phyloP scores from a whole-genome alignment of 2,797 vertebrate species.

The Rhabdophis nuchalis region DNA sequence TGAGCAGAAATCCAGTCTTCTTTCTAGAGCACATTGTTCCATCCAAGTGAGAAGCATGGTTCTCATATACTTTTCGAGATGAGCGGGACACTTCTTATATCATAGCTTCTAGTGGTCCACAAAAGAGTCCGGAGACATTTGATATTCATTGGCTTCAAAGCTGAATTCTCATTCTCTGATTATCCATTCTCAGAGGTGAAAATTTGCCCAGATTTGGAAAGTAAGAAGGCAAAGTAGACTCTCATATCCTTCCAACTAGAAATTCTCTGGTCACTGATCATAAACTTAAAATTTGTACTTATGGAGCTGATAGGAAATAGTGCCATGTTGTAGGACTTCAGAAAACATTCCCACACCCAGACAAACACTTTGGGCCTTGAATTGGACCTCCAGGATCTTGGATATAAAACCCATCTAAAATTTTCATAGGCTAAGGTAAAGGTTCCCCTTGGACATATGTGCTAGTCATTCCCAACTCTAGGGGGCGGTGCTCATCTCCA shows the following conservation, averaged over 20 bases:
- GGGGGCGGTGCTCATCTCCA: too few relatives aligned
- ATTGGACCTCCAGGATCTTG: not conserved
- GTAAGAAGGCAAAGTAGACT: not conserved
- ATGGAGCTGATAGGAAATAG: not conserved
- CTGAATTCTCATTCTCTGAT: not conserved
- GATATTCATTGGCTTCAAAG: not conserved
- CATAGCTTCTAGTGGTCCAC: accelerated
- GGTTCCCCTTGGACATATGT: too few relatives aligned
- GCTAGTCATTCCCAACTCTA: too few relatives aligned
- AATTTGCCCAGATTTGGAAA: not conserved
- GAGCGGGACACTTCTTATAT: not conserved
- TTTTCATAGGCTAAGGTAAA: not conserved
- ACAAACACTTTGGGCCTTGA: not conserved
- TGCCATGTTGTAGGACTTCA: not conserved
- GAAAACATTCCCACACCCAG: not conserved
- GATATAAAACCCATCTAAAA: not conserved
- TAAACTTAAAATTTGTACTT: not conserved
- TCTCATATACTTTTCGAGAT: not conserved
- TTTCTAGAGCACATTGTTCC: not conserved
- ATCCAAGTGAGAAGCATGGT: not conserved
- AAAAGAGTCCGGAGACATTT: not conserved
- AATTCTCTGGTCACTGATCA: not conserved
- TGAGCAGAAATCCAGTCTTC: not conserved
- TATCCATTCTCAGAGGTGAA: not conserved
- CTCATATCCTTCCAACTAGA: not conserved